phyloP scores from a whole-genome alignment of 2,797 vertebrate species.

The Thamnophis elegans region DNA sequence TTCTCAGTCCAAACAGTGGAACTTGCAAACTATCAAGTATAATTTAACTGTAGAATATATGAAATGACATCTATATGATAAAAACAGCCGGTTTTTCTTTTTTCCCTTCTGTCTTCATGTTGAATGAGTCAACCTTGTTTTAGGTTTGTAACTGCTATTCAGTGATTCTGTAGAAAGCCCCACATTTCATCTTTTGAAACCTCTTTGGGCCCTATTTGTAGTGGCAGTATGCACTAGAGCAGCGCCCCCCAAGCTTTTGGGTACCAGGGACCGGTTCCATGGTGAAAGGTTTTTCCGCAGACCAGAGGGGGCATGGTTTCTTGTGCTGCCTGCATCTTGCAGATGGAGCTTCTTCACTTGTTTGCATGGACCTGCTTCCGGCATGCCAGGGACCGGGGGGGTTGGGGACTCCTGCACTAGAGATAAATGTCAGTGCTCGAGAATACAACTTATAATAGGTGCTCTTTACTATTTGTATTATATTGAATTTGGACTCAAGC shows the following conservation, averaged over 20 bases:
- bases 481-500: neutral
- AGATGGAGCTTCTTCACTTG: neutral
- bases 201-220: neutral
- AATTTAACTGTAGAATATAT: constrained; percentile 16
- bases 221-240: neutral
- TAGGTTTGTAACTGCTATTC: neutral
- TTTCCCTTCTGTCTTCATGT: constrained; percentile 9
- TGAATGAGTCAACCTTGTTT: constrained; percentile 35
- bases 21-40: constrained; percentile 22
- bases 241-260: neutral
- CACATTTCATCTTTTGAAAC: neutral
- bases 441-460: neutral
- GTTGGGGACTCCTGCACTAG: neutral
- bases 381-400: neutral
- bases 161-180: constrained; percentile 2
- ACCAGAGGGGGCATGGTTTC: neutral
- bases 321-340: neutral
- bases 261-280: neutral
- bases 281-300: neutral
- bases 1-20: constrained; percentile 12
- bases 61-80: constrained; percentile 11
- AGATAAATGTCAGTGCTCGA: neutral
- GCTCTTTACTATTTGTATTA: neutral
- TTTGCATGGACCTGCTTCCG: neutral
- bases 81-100: constrained; percentile 6